Conservation (phyloP, 2,888 invertebrate species). For the Halictus quadricinctus region DNA sequence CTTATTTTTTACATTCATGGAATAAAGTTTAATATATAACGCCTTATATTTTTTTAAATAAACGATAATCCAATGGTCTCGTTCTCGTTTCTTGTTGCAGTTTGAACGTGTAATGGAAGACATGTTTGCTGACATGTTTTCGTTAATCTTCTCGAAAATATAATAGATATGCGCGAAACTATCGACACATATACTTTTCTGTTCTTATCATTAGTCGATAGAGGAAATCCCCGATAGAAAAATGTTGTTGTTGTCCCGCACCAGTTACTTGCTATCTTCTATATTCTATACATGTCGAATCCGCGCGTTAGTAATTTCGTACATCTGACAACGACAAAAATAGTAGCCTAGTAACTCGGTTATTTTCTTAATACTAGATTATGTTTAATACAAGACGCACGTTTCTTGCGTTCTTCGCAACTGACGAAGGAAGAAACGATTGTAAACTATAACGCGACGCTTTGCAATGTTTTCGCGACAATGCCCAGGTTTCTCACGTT, state of each 20-base stretch:
- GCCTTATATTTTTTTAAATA: constrained; percentile 11
- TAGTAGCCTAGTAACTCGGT: neutral
- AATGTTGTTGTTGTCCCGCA: constrained; percentile 22
- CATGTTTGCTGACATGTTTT: neutral
- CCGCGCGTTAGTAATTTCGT: constrained; percentile 22
- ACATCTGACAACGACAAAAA: neutral
- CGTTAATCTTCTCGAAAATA: neutral
- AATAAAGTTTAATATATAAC: constrained; percentile 53
- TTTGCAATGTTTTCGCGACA: neutral
- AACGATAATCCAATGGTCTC: neutral
- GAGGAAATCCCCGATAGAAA: constrained; percentile 27
- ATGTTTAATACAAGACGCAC: constrained; percentile 15
- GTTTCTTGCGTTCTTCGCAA: neutral
- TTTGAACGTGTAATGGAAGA: constrained; percentile 7
- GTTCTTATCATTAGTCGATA: constrained; percentile 28
- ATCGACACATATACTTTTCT: neutral
- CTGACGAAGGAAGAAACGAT: constrained; percentile 7
- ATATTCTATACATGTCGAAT: constrained; percentile 6
- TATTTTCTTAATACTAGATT: constrained; percentile 25
- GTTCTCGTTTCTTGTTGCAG: neutral
- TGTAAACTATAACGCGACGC: neutral
- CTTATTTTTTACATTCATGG: constrained; percentile 50
- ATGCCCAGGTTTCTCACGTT: constrained; percentile 61
- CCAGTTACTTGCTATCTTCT: constrained; percentile 30
- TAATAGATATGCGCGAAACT: neutral